phyloP scores from a whole-genome alignment of 2,888 invertebrate genomes.

The Drosophila mimetica region DNA sequence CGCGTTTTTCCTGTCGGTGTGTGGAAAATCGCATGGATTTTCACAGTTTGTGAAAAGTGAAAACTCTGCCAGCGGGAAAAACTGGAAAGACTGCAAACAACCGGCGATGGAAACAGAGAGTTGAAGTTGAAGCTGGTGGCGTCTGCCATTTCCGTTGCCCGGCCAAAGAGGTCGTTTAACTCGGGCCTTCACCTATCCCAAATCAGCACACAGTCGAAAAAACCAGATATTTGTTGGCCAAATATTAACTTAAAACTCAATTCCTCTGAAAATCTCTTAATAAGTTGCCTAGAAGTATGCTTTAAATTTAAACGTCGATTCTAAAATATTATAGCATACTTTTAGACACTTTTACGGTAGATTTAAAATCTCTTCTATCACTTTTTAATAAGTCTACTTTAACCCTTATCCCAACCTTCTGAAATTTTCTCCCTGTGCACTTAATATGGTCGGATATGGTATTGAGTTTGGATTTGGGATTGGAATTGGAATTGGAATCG shows the following conservation, averaged over 20 bases:
- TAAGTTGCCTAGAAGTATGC: not conserved
- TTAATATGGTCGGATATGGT: slow-evolving; percentile 21
- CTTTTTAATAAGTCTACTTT: too few relatives aligned
- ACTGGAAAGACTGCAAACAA: slow-evolving; percentile 68
- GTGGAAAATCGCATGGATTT: slow-evolving; percentile 62
- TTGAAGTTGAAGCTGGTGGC: slow-evolving; percentile 29
- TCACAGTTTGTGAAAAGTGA: slow-evolving; percentile 70
- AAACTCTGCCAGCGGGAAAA: slow-evolving; percentile 62
- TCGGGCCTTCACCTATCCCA: slow-evolving; percentile 42
- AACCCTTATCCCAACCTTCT: too few relatives aligned
- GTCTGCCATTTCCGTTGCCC: slow-evolving; percentile 58
- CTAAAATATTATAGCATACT: not conserved
- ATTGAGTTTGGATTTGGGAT: slow-evolving; percentile 26
- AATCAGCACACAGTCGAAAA: not conserved
- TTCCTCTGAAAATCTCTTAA: not conserved
- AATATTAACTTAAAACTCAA: not conserved
- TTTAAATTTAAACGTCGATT: too few relatives aligned
- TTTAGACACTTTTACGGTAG: not conserved
- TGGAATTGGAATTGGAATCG: not conserved
- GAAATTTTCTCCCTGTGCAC: not conserved
- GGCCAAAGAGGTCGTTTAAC: slow-evolving; percentile 70
- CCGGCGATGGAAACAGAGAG: slow-evolving; percentile 9
- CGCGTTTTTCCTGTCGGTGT: slow-evolving; percentile 26
- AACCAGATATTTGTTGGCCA: not conserved
- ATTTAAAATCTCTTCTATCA: not conserved